Evolutionary conservation across 1,140 invertebrate species (phyloP), one percentile per base, ranked within the genome.

Genomic region (Homalodisca vitripennis): DNA sequence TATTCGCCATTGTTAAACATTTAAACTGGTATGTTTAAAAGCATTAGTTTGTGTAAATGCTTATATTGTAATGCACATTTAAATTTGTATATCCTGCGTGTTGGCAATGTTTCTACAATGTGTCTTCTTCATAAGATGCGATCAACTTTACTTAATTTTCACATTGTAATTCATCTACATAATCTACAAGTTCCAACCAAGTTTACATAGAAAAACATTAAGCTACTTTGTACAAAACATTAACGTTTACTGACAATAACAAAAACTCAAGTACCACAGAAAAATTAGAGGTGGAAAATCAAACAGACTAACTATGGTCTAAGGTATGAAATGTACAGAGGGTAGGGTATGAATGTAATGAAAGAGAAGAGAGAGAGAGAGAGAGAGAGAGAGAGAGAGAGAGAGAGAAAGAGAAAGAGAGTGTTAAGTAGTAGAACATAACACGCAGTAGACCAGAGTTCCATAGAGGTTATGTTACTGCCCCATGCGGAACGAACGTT

Each of bases 291-390:
- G 48, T 51, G 48, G 48, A 51, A 14, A 51, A n/a, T n/a, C n/a
- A n/a, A n/a, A n/a, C n/a, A n/a, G n/a, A n/a, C n/a, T n/a, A n/a
- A n/a, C n/a, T 41, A 41, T 13, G 29, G 26, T 53, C 55, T 60
- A 60, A 22, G 12, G 22, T 60, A 60, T 60, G 27, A 60, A 60
- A 60, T 60, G 55, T 60, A 60, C 55, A 60, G 55, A 60, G 29
- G 55, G 29, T 41, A 17, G 34, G 22, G 55, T 47, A 31, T n/a
- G 34, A 46, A 41, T 51, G 34, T 26, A 65, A 41, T 68, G 30
- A 55, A 30, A 32, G 29, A 60, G 27, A 30, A 31, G 26, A 60
- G 53, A 68, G 3, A 63, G 29, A 67, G 27, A 55, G 63, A 65
- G 32, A 41, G 6, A 41, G 34, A n/a, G 30, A 55, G 31, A 32